phyloP scores from a whole-genome alignment of 2,113 vertebrate genomes.

The Anas platyrhynchos region DNA sequence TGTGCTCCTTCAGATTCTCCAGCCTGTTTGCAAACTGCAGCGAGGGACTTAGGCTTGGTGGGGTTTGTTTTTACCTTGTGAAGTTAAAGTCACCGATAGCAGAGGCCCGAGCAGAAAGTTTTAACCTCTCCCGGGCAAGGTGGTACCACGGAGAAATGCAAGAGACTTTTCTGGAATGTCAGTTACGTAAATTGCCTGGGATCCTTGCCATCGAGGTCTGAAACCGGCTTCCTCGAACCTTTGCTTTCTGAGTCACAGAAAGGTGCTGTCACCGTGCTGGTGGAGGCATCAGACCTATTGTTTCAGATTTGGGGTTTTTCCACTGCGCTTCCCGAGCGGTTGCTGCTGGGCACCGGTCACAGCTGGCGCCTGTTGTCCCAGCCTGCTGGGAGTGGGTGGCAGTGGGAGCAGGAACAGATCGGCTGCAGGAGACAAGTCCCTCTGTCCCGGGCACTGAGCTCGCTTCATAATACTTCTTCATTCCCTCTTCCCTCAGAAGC shows the following conservation, averaged over 20 bases:
- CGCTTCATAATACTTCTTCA: rapidly evolving
- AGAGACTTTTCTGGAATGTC: constrained; percentile 72
- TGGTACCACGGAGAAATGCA: background rate
- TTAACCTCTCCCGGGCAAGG: background rate
- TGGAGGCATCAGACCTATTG: background rate
- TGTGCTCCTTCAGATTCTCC: background rate
- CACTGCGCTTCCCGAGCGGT: background rate
- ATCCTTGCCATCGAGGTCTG: constrained; percentile 74
- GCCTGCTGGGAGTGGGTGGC: background rate
- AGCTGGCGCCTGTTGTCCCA: background rate
- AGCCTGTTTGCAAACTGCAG: rapidly evolving
- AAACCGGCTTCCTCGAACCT: constrained; percentile 50
- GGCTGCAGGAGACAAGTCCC: background rate
- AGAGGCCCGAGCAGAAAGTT: background rate
- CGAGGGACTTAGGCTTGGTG: rapidly evolving
- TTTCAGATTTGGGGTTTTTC: constrained; percentile 10
- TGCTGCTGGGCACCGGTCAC: background rate
- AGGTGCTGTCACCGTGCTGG: background rate
- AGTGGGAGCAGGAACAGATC: background rate
- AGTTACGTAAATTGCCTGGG: constrained; percentile 78
- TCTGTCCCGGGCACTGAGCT: background rate
- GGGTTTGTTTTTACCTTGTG: background rate
- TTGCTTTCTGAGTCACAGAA: constrained; percentile 65
- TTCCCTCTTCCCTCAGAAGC: background rate
- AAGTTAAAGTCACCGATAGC: background rate